phyloP scores from a whole-genome alignment of 2,888 invertebrate species.

The Noctua fimbriata region DNA sequence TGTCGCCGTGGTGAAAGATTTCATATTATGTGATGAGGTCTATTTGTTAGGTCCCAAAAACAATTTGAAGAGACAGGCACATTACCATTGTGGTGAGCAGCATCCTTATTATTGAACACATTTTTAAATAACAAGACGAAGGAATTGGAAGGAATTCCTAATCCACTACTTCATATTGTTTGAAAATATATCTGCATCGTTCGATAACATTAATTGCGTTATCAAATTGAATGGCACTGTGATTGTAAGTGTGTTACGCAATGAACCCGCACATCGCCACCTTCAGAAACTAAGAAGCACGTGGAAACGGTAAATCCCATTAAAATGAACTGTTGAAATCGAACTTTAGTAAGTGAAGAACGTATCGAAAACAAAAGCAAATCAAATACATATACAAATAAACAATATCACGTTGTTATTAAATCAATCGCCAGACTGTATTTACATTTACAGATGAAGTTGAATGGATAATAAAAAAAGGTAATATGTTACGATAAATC shows the following conservation, averaged over 20 bases:
- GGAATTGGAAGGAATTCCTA: not conserved
- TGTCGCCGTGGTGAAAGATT: not conserved
- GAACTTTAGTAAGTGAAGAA: not conserved
- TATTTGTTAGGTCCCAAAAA: not conserved
- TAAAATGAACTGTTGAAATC: too few relatives aligned
- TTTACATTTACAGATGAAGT: constrained; percentile 85
- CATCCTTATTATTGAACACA: not conserved
- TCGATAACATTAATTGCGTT: not conserved
- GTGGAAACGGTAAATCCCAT: too few relatives aligned
- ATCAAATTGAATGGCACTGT: not conserved
- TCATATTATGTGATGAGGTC: not conserved
- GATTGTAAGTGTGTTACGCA: too few relatives aligned
- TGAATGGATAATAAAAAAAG: constrained; percentile 75
- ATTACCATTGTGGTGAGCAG: not conserved
- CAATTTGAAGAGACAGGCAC: not conserved
- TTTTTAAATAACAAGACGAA: not conserved
- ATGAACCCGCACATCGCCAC: too few relatives aligned
- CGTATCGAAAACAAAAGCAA: constrained; percentile 29
- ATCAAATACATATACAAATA: constrained; percentile 75
- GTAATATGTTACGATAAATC: constrained; percentile 87
- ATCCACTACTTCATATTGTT: not conserved
- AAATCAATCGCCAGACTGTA: constrained; percentile 84
- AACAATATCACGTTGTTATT: constrained; percentile 75
- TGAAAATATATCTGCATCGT: not conserved
- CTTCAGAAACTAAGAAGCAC: too few relatives aligned